Evolutionary conservation across 2,797 vertebrate genomes (phyloP).

Genomic region (Sebastes hubbsi): DNA sequence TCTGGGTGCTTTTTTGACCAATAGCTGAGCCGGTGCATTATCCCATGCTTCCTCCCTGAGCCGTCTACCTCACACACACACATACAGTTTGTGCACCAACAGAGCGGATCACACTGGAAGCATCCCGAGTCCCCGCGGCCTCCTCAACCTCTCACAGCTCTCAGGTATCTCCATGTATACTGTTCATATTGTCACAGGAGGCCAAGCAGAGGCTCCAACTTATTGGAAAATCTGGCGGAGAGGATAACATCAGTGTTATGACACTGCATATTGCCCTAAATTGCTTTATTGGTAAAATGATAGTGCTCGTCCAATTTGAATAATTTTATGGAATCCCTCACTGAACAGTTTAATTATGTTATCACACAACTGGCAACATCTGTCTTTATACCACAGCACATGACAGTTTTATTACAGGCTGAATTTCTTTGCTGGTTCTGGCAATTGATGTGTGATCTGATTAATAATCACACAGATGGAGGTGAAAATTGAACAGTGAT

Average conservation of each 20-base stretch:
- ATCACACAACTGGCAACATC: slow-evolving; percentile 91
- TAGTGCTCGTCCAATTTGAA: slow-evolving; percentile 90
- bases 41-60: slow-evolving; percentile 13
- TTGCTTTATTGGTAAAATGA: slow-evolving; percentile 91
- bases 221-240: slow-evolving; percentile 84
- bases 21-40: background rate
- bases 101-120: slow-evolving; percentile 11
- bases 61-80: background rate
- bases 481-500: slow-evolving; percentile 86
- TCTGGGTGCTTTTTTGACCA: slow-evolving; percentile 34
- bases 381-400: slow-evolving; percentile 90
- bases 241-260: slow-evolving; percentile 88
- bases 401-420: slow-evolving; percentile 92
- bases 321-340: slow-evolving; percentile 90
- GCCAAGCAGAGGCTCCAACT: slow-evolving; percentile 67
- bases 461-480: slow-evolving; percentile 88
- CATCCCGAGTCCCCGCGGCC: background rate
- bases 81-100: background rate
- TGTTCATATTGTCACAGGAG: slow-evolving; percentile 77
- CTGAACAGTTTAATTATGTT: slow-evolving; percentile 91
- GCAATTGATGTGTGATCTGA: slow-evolving; percentile 89
- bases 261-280: slow-evolving; percentile 88
- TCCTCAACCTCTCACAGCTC: slow-evolving; percentile 36
- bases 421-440: slow-evolving; percentile 87
- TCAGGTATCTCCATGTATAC: slow-evolving; percentile 70